Conservation (phyloP, 2,113 vertebrate species). For the Neolamprologus toae region DNA sequence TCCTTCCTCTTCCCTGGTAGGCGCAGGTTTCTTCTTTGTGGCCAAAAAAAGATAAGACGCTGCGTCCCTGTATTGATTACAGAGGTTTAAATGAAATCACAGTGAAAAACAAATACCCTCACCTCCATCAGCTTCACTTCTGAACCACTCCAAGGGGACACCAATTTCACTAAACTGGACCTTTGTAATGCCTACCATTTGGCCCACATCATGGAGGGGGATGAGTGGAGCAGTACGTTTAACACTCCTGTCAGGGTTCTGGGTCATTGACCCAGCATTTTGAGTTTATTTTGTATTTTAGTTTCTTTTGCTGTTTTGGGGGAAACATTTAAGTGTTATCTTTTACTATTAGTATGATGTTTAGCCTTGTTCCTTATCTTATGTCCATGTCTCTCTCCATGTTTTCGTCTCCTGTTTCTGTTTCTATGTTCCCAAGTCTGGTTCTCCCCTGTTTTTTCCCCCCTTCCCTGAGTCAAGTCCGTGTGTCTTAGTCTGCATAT, state of each 20-base stretch:
- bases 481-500: not conserved
- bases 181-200: no score
- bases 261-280: not conserved
- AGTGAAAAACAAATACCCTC: no score
- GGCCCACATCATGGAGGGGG: no score
- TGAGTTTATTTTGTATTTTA: not conserved
- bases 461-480: not conserved
- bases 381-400: not conserved
- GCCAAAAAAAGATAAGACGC: no score
- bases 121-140: no score
- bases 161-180: no score
- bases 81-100: no score
- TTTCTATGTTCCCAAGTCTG: not conserved
- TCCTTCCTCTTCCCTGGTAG: no score
- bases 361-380: not conserved
- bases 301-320: not conserved
- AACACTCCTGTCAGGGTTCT: not conserved
- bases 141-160: no score
- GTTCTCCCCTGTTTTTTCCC: not conserved
- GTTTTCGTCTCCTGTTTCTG: not conserved
- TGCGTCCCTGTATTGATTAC: no score
- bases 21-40: no score
- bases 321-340: not conserved
- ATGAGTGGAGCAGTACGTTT: no score
- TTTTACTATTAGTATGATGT: not conserved